These are phyloP conservation scores for Ormyrus labotus DNA, from an alignment of 2,888 invertebrate genomes.

Conservation along the genomic window DNA sequence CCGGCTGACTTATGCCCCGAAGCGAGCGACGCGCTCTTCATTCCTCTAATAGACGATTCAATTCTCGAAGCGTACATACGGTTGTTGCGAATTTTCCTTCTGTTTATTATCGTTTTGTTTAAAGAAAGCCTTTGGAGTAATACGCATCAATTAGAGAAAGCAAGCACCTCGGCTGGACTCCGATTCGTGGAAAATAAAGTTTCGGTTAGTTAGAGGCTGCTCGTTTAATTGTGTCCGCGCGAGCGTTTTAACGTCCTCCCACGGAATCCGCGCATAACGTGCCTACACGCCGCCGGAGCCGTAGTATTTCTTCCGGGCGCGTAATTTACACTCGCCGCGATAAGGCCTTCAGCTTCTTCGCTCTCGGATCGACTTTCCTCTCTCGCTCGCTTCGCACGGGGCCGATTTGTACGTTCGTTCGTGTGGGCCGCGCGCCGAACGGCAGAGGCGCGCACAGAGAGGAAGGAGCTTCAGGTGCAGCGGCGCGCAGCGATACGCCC, in stretches of 20 bases:
- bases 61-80: too few relatives aligned
- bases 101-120: too few relatives aligned
- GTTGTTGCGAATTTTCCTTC: too few relatives aligned
- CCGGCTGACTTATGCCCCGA: slow-evolving; percentile 72
- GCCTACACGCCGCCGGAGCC: neutral
- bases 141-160: neutral
- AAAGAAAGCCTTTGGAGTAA: too few relatives aligned
- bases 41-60: too few relatives aligned
- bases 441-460: too few relatives aligned
- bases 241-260: slow-evolving; percentile 8
- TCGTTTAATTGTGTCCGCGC: neutral
- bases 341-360: slow-evolving; percentile 24
- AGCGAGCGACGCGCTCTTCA: too few relatives aligned
- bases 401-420: neutral
- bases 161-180: neutral
- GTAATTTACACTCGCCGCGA: slow-evolving; percentile 45
- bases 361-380: slow-evolving; percentile 37
- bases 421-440: neutral
- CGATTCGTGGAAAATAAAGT: too few relatives aligned
- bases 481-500: too few relatives aligned
- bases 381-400: neutral
- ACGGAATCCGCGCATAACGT: slow-evolving; percentile 1
- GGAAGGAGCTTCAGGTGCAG: too few relatives aligned
- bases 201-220: too few relatives aligned
- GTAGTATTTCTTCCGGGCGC: slow-evolving; percentile 6